These are phyloP conservation scores for Brachypodius melanocephalos DNA, from an alignment of 2,113 vertebrate genomes.

Conservation along the genomic window DNA sequence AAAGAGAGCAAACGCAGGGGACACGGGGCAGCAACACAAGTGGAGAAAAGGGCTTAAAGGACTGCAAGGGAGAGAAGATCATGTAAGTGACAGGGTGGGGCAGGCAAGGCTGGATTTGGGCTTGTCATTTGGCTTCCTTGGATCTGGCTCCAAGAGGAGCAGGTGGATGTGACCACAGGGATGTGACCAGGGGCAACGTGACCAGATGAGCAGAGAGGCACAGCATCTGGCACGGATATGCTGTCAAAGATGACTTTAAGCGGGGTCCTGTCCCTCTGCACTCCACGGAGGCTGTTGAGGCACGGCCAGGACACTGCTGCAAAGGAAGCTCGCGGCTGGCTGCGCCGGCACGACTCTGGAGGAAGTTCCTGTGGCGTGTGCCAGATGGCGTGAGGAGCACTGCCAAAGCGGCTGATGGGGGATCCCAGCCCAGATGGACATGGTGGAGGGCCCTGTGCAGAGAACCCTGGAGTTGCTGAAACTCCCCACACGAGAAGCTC, in stretches of 20 bases:
- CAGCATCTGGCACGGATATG: not conserved
- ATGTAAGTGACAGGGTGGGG: not conserved
- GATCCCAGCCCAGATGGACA: slow-evolving; percentile 52
- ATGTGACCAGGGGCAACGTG: not conserved
- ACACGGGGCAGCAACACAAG: not conserved
- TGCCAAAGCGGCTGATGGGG: slow-evolving; percentile 36
- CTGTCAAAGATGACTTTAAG: not conserved
- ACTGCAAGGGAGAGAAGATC: not conserved
- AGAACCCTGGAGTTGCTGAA: not conserved
- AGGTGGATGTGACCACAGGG: not conserved
- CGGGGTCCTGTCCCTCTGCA: not conserved
- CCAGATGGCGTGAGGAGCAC: slow-evolving; percentile 12
- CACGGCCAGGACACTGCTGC: slow-evolving; percentile 7
- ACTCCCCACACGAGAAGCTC: not conserved
- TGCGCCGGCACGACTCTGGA: not conserved
- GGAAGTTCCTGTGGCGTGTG: not conserved
- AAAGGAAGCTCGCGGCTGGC: not conserved
- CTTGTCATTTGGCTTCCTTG: not conserved
- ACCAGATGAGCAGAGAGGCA: not conserved
- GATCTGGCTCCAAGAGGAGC: not conserved
- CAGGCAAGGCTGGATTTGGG: not conserved
- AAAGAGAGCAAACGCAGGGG: not conserved
- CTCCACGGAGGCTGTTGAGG: not conserved
- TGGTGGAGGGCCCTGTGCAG: not conserved
- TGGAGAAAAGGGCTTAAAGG: not conserved